These are phyloP conservation scores for Molossus molossus DNA, from an alignment of 2,797 vertebrate genomes.

Conservation along the genomic window DNA sequence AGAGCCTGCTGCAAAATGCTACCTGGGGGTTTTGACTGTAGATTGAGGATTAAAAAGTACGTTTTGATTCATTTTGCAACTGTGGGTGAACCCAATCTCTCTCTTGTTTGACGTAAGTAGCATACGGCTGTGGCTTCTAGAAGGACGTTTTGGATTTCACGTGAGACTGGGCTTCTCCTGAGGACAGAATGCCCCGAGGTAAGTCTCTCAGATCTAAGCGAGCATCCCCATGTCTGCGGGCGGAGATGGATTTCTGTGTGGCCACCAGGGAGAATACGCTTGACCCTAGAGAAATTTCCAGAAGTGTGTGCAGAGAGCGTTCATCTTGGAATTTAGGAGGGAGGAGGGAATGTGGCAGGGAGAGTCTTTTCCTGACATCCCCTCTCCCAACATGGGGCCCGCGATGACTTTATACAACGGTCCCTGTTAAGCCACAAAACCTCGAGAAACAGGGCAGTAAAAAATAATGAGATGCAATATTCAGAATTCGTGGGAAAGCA, in stretches of 20 bases:
- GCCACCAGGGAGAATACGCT: neutral
- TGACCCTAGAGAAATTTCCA: neutral
- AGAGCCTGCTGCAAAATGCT: neutral
- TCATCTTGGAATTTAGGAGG: neutral
- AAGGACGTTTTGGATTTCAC: neutral
- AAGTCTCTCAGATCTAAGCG: neutral
- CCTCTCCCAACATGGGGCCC: neutral
- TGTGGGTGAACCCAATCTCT: neutral
- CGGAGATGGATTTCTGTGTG: neutral
- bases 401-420: neutral
- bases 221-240: neutral
- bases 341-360: neutral
- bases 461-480: conserved; percentile 90
- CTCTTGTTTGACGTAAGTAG: conserved; percentile 19
- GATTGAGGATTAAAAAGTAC: neutral
- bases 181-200: neutral
- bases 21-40: neutral
- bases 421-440: conserved; percentile 75
- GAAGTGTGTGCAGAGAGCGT: neutral
- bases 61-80: neutral
- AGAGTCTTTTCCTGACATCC: neutral
- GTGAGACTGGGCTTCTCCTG: neutral
- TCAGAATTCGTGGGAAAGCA: conserved; percentile 87
- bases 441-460: conserved; percentile 86
- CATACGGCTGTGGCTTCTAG: neutral